A percentile compares a stretch with the other conserved stretches of the same genome.
Evolutionary conservation across 2,113 vertebrate genomes (phyloP).

Genomic region (Rhea americana): DNA sequence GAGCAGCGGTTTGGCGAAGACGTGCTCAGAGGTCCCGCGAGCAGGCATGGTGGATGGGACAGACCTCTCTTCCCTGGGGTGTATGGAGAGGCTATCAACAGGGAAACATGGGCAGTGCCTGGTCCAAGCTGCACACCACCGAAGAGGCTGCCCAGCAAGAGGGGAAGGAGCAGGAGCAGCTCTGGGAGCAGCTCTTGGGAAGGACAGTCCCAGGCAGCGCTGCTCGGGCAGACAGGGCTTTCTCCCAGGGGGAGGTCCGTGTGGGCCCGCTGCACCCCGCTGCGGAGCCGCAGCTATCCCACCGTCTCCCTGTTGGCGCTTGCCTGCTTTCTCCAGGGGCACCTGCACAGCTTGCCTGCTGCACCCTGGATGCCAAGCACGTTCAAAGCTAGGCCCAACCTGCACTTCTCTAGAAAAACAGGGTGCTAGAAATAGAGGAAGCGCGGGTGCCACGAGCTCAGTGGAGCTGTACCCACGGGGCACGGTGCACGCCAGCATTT

Average conservation of each 20-base stretch:
- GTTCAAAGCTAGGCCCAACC: not conserved
- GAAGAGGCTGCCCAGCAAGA: not conserved
- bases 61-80: not conserved
- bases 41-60: not conserved
- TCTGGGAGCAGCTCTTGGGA: not conserved
- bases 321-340: not conserved
- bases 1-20: not conserved
- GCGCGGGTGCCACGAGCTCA: not conserved
- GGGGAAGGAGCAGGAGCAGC: not conserved
- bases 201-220: not conserved
- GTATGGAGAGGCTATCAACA: fast-evolving
- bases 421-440: not conserved
- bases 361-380: not conserved
- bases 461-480: not conserved
- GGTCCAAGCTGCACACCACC: not conserved
- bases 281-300: not conserved
- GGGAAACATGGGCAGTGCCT: not conserved
- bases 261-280: not conserved
- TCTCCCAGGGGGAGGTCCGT: fast-evolving
- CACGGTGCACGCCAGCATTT: too few species aligned
- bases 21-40: too few species aligned
- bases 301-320: not conserved
- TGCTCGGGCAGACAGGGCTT: not conserved
- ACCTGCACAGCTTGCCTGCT: not conserved
- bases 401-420: too few species aligned